These are phyloP conservation scores for Gonioctena quinquepunctata DNA, from an alignment of 1,140 invertebrate genomes.

Conservation along the genomic window DNA sequence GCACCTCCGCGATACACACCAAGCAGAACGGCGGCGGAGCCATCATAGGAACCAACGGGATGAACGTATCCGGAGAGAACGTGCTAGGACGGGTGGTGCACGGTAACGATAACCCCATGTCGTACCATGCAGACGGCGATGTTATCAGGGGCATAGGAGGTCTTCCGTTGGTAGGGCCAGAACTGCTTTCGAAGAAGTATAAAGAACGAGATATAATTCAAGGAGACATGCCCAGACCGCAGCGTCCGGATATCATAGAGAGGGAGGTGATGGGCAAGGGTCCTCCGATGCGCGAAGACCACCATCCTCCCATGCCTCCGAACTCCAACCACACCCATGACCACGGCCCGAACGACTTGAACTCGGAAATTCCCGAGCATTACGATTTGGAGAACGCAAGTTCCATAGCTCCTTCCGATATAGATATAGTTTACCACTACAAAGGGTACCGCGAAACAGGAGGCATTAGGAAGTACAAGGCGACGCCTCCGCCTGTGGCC, in stretches of 20 bases:
- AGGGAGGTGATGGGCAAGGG: slow-evolving; percentile 82
- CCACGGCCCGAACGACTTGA: slow-evolving; percentile 67
- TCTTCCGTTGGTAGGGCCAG: slow-evolving; percentile 75
- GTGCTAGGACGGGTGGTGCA: slow-evolving; percentile 62
- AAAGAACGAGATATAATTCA: slow-evolving; percentile 80
- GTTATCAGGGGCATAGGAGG: slow-evolving; percentile 68
- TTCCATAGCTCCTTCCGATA: slow-evolving; percentile 95
- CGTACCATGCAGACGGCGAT: slow-evolving; percentile 69
- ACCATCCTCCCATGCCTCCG: slow-evolving; percentile 73
- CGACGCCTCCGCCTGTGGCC: slow-evolving; percentile 73
- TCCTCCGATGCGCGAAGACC: slow-evolving; percentile 74
- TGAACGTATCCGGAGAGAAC: slow-evolving; percentile 61
- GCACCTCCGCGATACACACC: slow-evolving; percentile 62
- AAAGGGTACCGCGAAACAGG: slow-evolving; percentile 84
- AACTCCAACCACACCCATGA: slow-evolving; percentile 69
- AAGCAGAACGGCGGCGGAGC: slow-evolving; percentile 68
- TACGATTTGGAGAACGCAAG: slow-evolving; percentile 97
- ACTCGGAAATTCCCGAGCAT: slow-evolving; percentile 89
- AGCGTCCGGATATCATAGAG: slow-evolving; percentile 91
- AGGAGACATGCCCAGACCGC: slow-evolving; percentile 69
- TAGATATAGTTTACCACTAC: slow-evolving; percentile 96
- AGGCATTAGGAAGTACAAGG: slow-evolving; percentile 84
- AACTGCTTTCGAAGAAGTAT: slow-evolving; percentile 83
- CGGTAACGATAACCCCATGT: slow-evolving; percentile 62
- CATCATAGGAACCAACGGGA: slow-evolving; percentile 60